Conservation (phyloP, 2,797 vertebrate species). For the Coilia nasus region DNA sequence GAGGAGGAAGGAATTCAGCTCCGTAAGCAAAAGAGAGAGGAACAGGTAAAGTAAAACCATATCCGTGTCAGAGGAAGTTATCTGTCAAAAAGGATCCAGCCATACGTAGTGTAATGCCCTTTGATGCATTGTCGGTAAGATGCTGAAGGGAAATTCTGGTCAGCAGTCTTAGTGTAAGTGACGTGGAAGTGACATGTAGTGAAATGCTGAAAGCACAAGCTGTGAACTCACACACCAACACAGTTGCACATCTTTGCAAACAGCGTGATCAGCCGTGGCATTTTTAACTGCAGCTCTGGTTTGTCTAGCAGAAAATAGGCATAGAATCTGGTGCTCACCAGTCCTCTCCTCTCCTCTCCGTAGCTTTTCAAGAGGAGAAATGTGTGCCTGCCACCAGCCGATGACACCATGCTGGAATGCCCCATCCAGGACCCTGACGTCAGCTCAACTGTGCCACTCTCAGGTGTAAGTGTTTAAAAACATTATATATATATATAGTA, state of each 20-base stretch:
- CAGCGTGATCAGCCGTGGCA: background rate
- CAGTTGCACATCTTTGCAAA: background rate
- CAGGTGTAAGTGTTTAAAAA: constrained; percentile 74
- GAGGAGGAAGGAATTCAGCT: constrained; percentile 94
- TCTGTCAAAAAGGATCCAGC: background rate
- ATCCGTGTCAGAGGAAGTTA: background rate
- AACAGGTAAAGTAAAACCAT: constrained; percentile 75
- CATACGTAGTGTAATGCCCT: background rate
- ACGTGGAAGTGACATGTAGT: background rate
- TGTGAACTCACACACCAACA: background rate
- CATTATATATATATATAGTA: too few relatives aligned
- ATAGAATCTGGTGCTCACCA: background rate
- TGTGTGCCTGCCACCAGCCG: constrained; percentile 80
- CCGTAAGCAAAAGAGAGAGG: constrained; percentile 91
- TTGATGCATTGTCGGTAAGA: background rate
- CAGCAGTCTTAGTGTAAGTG: background rate
- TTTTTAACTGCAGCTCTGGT: background rate
- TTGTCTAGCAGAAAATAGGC: background rate
- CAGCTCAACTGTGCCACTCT: constrained; percentile 87
- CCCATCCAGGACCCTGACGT: constrained; percentile 90
- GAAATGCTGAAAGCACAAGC: background rate
- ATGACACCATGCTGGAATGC: constrained; percentile 88
- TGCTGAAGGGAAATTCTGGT: background rate
- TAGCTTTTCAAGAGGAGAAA: constrained; percentile 91
- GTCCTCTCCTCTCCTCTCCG: constrained; percentile 35